Percentiles rank a stretch among this genome's conserved stretches.
Evolutionary conservation across 2,113 vertebrate genomes (phyloP).

Genomic region (Rattus norvegicus): GRCr8 NC_086020.1:74696001-74696500

Average conservation of each 20-base stretch:
- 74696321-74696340: not conserved
- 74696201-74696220: slow-evolving; percentile 15
- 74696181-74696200: slow-evolving; percentile 35
- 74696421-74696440: slow-evolving; percentile 40
- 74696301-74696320: not conserved
- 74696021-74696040: not conserved
- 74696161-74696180: slow-evolving; percentile 29
- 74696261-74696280: too few species aligned
- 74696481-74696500: slow-evolving; percentile 5
- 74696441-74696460: slow-evolving; percentile 5
- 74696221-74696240: slow-evolving; percentile 34
- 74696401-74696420: not conserved
- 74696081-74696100: not conserved
- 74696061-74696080: not conserved
- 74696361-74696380: not conserved
- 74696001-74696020: not conserved
- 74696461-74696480: not conserved
- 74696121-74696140: not conserved
- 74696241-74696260: slow-evolving; percentile 10
- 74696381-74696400: slow-evolving; percentile 49
- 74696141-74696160: not conserved
- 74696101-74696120: not conserved
- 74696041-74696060: not conserved
- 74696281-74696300: too few species aligned
- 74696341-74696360: not conserved